Evolutionary conservation across 1,140 invertebrate species (phyloP).

Genomic region (Zophobas atratus): DNA sequence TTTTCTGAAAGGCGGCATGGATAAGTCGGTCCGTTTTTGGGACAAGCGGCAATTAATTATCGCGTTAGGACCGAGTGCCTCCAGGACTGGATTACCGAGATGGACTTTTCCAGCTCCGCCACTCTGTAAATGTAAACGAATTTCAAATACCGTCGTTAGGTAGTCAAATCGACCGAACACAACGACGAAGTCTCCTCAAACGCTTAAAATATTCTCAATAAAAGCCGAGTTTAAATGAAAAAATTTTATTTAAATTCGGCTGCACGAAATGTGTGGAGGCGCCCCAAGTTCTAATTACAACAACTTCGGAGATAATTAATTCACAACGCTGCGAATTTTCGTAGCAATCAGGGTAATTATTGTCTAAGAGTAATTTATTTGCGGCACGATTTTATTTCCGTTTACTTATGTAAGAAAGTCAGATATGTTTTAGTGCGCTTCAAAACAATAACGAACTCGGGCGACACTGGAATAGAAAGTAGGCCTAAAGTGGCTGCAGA

Average conservation of each 20-base stretch:
- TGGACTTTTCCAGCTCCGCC: too few species aligned
- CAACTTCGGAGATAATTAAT: slow-evolving; percentile 22
- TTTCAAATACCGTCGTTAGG: neutral
- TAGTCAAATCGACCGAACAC: neutral
- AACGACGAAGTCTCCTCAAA: neutral
- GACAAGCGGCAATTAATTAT: too few species aligned
- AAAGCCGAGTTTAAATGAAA: neutral
- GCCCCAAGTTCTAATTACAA: neutral
- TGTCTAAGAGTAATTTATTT: neutral
- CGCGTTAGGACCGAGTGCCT: too few species aligned
- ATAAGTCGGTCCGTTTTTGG: too few species aligned
- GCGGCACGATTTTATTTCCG: neutral
- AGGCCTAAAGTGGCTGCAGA: neutral
- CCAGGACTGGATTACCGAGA: too few species aligned
- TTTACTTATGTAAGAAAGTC: too few species aligned
- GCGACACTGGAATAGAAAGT: neutral
- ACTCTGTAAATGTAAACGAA: neutral
- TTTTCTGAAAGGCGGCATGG: too few species aligned
- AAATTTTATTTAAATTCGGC: neutral
- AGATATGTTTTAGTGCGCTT: too few species aligned
- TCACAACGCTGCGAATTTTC: slow-evolving; percentile 3
- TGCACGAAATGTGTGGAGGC: neutral
- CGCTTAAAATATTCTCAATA: slow-evolving; percentile 8
- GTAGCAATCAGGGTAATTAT: neutral
- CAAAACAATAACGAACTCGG: too few species aligned